Percentiles rank a stretch among this genome's conserved stretches.
Conservation (phyloP, 2,888 invertebrate genomes). For the Eubasilissa splendida region DNA sequence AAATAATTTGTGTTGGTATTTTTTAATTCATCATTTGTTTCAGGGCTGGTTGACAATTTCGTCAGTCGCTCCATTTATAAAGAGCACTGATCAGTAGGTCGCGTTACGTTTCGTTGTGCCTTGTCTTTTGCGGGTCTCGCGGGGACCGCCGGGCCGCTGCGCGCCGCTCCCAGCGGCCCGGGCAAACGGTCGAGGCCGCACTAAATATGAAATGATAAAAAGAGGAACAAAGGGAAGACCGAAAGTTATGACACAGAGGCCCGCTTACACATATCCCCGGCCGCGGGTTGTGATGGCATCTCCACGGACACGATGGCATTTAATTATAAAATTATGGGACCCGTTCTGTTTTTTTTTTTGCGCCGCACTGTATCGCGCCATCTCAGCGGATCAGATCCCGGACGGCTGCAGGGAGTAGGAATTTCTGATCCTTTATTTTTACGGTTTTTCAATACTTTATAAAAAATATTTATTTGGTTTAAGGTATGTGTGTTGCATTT, state of each 20-base stretch:
- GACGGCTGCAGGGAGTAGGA: not conserved
- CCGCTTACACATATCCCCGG: constrained; percentile 43
- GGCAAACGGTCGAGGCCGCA: not conserved
- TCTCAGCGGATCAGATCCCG: not conserved
- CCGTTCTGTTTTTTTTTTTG: constrained; percentile 37
- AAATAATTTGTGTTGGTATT: too few species aligned
- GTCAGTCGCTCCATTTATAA: too few species aligned
- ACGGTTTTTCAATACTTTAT: too few species aligned
- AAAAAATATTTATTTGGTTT: too few species aligned
- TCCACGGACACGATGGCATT: constrained; percentile 52
- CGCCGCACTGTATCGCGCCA: constrained; percentile 24
- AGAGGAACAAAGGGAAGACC: constrained; percentile 45
- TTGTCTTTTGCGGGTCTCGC: too few species aligned
- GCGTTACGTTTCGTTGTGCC: too few species aligned
- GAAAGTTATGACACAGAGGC: constrained; percentile 51
- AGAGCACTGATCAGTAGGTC: too few species aligned
- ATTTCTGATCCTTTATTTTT: too few species aligned
- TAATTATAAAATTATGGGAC: constrained; percentile 53
- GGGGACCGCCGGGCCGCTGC: too few species aligned
- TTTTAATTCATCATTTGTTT: too few species aligned
- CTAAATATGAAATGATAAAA: constrained; percentile 47
- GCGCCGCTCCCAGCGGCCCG: not conserved
- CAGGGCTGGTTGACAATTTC: too few species aligned
- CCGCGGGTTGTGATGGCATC: constrained; percentile 46
- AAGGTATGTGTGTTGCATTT: too few species aligned